Evolutionary conservation across 2,797 vertebrate genomes (phyloP), one percentile per base, ranked within the genome.

Genomic region (Karalla daura): DNA sequence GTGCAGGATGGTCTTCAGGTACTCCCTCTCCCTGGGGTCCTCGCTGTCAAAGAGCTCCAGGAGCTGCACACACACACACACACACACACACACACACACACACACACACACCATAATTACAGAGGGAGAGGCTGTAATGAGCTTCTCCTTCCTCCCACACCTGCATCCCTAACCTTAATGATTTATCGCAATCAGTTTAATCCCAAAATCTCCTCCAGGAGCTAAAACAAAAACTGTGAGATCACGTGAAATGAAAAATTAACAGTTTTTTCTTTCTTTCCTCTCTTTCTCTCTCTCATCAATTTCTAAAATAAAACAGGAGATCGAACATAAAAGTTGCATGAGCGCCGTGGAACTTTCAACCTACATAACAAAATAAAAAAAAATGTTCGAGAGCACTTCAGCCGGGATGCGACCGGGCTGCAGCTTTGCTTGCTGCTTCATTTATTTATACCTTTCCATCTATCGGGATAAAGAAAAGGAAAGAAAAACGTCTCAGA

Each of bases 1-100:
- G 85, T 97, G 96, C 58, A 97, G 93, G 79, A 97, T 96, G 82
- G 96, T 97, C 92, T 97, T 97, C 71, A 97, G 92, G 88, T 96
- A 97, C 88, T 97, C 96, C 49, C 96, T 90, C 81, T 97, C 96
- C 75, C 96, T 92, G 39, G 96, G 96, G 86, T 97, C 96, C 85
- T 97, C 96, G 0, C 96, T 97, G 84, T 97, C 96, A 79, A 97
- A 97, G 13, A 97, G 91, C 81, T 97, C 96, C 87, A 96, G 87
- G 49, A 96, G 93, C 96, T 96, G 56, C 55, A 45, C 54, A 32
- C 41, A 71, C 46, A 76, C 18, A 54, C 13, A 59, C 47, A 20
- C 64, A 68, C 47, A 67, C 33, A 77, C 12, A 60, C 45, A 63
- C 30, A 36, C 18, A 41, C 27, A 54, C 13, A 59, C 47, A 20